Conservation (phyloP, 2,888 invertebrate species). For the Steromphala cineraria region DNA sequence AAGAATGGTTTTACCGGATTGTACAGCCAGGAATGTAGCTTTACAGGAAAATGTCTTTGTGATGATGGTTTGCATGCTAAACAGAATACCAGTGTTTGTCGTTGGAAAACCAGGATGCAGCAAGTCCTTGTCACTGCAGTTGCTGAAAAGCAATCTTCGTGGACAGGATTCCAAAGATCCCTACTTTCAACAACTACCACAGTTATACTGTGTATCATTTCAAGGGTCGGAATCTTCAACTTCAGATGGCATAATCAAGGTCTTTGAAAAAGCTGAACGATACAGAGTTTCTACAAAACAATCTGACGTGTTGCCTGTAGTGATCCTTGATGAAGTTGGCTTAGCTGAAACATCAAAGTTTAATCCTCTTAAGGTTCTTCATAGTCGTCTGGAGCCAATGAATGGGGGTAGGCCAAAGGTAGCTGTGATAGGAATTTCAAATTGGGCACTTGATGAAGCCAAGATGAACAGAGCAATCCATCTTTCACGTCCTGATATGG, state of each 20-base stretch:
- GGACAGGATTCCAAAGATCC: conserved; percentile 27
- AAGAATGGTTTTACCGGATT: conserved; percentile 31
- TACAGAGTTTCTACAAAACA: conserved; percentile 12
- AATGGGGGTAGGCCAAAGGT: conserved; percentile 27
- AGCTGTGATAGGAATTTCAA: conserved; percentile 37
- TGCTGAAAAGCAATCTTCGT: conserved; percentile 31
- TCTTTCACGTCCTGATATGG: conserved; percentile 36
- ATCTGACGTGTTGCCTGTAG: conserved; percentile 34
- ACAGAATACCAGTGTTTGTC: conserved; percentile 33
- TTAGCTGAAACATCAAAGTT: conserved; percentile 40
- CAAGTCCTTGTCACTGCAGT: conserved; percentile 36
- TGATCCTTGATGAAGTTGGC: conserved; percentile 46
- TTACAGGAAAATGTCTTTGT: conserved; percentile 39
- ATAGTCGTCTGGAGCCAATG: conserved; percentile 36
- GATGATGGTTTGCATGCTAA: conserved; percentile 30
- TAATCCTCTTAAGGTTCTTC: conserved; percentile 47
- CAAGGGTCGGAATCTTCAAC: conserved; percentile 41
- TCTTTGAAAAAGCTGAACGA: conserved; percentile 34
- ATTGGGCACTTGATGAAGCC: conserved; percentile 44
- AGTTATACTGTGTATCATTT: conserved; percentile 24
- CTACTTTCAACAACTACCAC: conserved; percentile 27
- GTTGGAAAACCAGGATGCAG: conserved; percentile 40
- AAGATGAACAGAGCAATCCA: conserved; percentile 50
- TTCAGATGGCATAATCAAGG: conserved; percentile 42
- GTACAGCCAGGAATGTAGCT: conserved; percentile 33